phyloP scores from a whole-genome alignment of 2,113 vertebrate species.

The Cebus imitator region DNA sequence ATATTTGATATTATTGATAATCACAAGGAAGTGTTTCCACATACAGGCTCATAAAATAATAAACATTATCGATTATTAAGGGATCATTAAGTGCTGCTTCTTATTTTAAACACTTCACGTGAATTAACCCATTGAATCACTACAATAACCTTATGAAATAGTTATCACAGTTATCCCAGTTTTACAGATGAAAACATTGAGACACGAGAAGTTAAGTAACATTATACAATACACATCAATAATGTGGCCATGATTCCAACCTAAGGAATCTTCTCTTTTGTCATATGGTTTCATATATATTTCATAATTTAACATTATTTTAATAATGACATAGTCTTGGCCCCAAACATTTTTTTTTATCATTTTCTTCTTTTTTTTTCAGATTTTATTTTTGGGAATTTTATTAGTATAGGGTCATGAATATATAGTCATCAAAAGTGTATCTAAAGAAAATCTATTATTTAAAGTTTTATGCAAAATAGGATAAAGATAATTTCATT shows the following conservation, averaged over 20 bases:
- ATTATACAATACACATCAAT: not conserved
- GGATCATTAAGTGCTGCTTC: not conserved
- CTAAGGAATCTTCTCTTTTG: not conserved
- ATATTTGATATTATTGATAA: not conserved
- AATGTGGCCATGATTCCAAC: not conserved
- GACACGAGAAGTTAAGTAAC: not conserved
- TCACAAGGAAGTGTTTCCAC: not conserved
- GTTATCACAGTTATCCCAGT: not conserved
- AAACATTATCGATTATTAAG: not conserved
- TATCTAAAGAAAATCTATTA: not conserved
- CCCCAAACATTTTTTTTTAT: not conserved
- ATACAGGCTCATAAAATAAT: not conserved
- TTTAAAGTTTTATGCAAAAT: not conserved
- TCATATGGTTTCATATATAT: too few species aligned
- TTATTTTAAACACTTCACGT: not conserved
- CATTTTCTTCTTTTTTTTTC: not conserved
- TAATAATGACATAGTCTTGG: not conserved
- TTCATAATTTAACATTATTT: not conserved
- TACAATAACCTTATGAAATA: accelerated
- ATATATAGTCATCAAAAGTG: not conserved
- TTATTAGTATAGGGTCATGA: not conserved
- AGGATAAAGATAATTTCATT: not conserved
- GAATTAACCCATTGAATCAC: not conserved
- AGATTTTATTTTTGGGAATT: not conserved
- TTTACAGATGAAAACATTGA: not conserved